A percentile compares a stretch with the other conserved stretches of the same genome.
These are phyloP conservation scores for Dorcus parallelipipedus DNA, from an alignment of 2,888 invertebrate genomes.

Conservation along the genomic window DNA sequence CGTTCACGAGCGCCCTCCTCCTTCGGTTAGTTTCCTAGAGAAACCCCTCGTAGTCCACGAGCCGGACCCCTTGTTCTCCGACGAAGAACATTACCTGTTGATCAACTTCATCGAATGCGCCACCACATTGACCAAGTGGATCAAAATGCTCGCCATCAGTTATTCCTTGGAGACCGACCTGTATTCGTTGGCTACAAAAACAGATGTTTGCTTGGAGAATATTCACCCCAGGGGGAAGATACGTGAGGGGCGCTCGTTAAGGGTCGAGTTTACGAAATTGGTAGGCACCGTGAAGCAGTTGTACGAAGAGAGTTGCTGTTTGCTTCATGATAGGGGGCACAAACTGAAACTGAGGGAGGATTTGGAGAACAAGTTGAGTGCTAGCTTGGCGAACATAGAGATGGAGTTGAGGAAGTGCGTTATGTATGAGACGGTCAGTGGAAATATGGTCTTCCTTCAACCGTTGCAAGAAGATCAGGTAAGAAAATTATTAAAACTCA, in stretches of 20 bases:
- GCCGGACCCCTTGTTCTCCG: slow-evolving; percentile 51
- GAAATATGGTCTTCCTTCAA: slow-evolving; percentile 58
- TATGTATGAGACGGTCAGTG: slow-evolving; percentile 56
- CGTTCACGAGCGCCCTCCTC: slow-evolving; percentile 30
- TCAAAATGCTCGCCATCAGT: slow-evolving; percentile 62
- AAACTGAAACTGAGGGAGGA: slow-evolving; percentile 63
- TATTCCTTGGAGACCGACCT: slow-evolving; percentile 72
- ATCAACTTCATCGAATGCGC: slow-evolving; percentile 80
- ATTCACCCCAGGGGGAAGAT: slow-evolving; percentile 81
- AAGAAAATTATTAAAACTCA: slow-evolving; percentile 20
- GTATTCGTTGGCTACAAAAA: slow-evolving; percentile 70
- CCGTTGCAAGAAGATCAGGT: slow-evolving; percentile 54
- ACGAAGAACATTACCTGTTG: slow-evolving; percentile 68
- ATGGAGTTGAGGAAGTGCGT: slow-evolving; percentile 68
- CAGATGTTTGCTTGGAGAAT: slow-evolving; percentile 65
- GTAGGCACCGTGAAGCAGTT: slow-evolving; percentile 64
- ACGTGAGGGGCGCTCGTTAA: slow-evolving; percentile 44
- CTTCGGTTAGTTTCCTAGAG: slow-evolving; percentile 42
- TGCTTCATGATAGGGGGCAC: slow-evolving; percentile 66
- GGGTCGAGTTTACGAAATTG: slow-evolving; percentile 74
- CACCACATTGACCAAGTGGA: slow-evolving; percentile 84
- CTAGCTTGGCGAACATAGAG: slow-evolving; percentile 66
- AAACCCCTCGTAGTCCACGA: slow-evolving; percentile 25
- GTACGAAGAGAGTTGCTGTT: slow-evolving; percentile 69
- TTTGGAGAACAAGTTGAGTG: slow-evolving; percentile 65